phyloP scores from a whole-genome alignment of 2,888 invertebrate species.

The Melanotus villosus region DNA sequence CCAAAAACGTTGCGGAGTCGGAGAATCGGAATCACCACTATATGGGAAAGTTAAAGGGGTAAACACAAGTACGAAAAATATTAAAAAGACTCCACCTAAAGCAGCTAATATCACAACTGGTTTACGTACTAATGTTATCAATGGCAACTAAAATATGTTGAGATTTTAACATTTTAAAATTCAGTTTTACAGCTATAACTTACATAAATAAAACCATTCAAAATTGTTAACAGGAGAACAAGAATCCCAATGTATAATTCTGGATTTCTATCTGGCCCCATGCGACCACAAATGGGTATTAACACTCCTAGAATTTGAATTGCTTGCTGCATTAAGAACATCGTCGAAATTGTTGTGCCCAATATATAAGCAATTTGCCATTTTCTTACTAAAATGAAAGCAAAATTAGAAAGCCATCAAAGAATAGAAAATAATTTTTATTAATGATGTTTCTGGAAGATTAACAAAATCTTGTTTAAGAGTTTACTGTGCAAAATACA shows the following conservation, averaged over 20 bases:
- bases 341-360: slow-evolving; percentile 46
- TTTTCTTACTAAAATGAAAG: slow-evolving; percentile 44
- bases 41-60: slow-evolving; percentile 82
- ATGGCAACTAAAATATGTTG: slow-evolving; percentile 58
- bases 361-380: slow-evolving; percentile 51
- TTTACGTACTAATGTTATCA: slow-evolving; percentile 57
- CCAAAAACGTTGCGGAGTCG: slow-evolving; percentile 78
- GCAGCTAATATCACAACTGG: slow-evolving; percentile 54
- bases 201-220: slow-evolving; percentile 65
- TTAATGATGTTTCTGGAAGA: no score
- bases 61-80: slow-evolving; percentile 69
- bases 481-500: no score
- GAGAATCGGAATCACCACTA: slow-evolving; percentile 71
- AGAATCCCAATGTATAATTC: slow-evolving; percentile 68
- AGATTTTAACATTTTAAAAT: neutral
- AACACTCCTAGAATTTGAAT: slow-evolving; percentile 43
- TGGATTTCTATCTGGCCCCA: slow-evolving; percentile 68
- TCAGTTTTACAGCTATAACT: slow-evolving; percentile 46
- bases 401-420: no score
- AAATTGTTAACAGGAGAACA: slow-evolving; percentile 63
- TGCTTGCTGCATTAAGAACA: slow-evolving; percentile 44
- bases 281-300: slow-evolving; percentile 67
- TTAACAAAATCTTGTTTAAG: no score
- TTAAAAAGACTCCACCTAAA: slow-evolving; percentile 55
- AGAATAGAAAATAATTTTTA: neutral